Percentiles rank a stretch among this genome's conserved stretches.
These are phyloP conservation scores for Psylliodes chrysocephalus DNA, from an alignment of 2,888 invertebrate genomes.

Conservation along the genomic window DNA sequence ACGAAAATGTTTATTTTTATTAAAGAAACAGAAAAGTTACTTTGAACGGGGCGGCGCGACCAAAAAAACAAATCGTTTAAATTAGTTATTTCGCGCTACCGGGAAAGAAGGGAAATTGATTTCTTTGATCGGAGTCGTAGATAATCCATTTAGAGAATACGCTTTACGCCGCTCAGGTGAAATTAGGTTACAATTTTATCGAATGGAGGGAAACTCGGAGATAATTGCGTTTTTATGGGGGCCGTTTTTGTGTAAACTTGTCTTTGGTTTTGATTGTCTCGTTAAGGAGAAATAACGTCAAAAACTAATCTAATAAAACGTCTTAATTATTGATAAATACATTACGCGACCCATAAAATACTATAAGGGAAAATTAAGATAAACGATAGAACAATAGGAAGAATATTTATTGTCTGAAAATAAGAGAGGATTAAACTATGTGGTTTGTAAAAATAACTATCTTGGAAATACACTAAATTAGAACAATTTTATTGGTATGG, in stretches of 20 bases:
- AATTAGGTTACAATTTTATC: constrained; percentile 24
- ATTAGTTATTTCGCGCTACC: constrained; percentile 16
- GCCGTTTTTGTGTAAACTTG: background rate
- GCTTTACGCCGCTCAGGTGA: constrained; percentile 11
- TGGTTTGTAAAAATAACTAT: too few species aligned
- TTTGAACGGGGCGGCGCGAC: background rate
- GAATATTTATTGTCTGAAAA: too few species aligned
- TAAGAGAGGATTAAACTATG: too few species aligned
- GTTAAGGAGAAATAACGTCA: background rate
- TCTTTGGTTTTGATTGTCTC: background rate
- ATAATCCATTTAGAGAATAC: constrained; percentile 22
- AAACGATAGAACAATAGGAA: too few species aligned
- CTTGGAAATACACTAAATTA: too few species aligned
- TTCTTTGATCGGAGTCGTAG: constrained; percentile 19
- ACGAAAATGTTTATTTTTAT: background rate
- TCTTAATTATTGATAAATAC: too few species aligned
- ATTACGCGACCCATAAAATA: too few species aligned
- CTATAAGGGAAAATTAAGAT: too few species aligned
- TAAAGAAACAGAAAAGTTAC: background rate
- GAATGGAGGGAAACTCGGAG: background rate
- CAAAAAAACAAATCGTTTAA: constrained; percentile 17
- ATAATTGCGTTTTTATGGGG: constrained; percentile 7
- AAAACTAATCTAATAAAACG: too few species aligned
- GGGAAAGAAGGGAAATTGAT: constrained; percentile 12
- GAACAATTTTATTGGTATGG: too few species aligned